A percentile compares a stretch with the other conserved stretches of the same genome.
Conservation (phyloP, 1,140 invertebrate species). For the Phymorhynchus buccinoides region DNA sequence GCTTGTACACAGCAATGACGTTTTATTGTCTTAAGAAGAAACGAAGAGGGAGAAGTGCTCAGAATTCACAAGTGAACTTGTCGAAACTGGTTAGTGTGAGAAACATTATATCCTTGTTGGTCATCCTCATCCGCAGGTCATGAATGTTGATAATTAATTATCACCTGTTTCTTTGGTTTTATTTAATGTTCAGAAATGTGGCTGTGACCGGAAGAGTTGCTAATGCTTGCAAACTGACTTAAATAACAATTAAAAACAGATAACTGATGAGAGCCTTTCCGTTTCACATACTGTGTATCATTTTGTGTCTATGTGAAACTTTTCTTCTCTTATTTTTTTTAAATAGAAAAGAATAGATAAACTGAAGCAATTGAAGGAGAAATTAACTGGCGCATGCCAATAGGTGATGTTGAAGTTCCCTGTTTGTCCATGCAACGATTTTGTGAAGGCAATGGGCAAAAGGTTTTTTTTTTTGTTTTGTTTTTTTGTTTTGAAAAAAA, state of each 20-base stretch:
- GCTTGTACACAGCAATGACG: neutral
- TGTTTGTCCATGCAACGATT: neutral
- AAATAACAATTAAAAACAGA: neutral
- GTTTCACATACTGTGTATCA: neutral
- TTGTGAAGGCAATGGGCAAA: neutral
- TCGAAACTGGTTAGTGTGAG: neutral
- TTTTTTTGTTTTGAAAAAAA: neutral
- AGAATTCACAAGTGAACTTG: neutral
- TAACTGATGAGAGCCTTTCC: neutral
- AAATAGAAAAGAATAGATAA: neutral
- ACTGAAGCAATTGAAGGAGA: neutral
- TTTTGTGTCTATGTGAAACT: neutral
- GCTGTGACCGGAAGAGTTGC: neutral
- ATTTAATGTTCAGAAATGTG: neutral
- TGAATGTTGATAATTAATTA: neutral
- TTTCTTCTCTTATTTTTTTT: neutral
- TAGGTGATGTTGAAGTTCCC: neutral
- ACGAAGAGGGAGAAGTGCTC: too few species aligned
- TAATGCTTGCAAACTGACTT: too few species aligned
- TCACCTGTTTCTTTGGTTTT: neutral
- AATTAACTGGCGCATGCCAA: neutral
- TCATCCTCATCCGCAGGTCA: neutral
- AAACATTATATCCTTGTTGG: neutral
- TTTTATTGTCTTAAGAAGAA: neutral
- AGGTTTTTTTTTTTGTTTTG: neutral